Conservation (phyloP, 2,113 vertebrate genomes). For the Protobothrops flavoviridis region DNA sequence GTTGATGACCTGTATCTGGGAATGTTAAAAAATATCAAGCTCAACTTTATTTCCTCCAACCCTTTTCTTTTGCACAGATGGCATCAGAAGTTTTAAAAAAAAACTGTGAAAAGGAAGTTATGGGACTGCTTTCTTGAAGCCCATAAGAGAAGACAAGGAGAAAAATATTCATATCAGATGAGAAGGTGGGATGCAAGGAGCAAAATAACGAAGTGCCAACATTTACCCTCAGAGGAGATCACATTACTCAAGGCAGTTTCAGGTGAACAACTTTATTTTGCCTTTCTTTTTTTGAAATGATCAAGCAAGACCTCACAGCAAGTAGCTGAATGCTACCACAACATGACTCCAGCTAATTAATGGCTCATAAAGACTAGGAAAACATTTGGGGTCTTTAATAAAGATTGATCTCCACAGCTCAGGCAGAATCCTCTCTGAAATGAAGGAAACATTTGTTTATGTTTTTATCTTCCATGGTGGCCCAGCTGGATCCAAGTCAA, state of each 20-base stretch:
- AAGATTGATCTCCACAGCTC: neutral
- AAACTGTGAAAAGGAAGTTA: neutral
- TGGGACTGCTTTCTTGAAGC: neutral
- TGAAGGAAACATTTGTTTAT: neutral
- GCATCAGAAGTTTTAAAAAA: rapidly evolving
- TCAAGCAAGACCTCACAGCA: neutral
- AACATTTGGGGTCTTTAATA: neutral
- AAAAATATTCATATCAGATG: neutral
- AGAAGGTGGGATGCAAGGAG: neutral
- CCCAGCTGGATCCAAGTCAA: slow-evolving; percentile 21
- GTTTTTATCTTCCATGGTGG: neutral
- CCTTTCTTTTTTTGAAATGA: neutral
- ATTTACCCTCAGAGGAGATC: neutral
- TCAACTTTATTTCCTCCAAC: neutral
- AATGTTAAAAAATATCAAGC: neutral
- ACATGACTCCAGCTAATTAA: neutral
- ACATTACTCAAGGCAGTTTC: neutral
- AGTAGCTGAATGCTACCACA: neutral
- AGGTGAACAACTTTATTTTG: neutral
- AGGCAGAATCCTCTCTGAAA: neutral
- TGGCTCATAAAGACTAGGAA: slow-evolving; percentile 2
- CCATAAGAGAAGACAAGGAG: neutral
- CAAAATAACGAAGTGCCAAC: neutral
- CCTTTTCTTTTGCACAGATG: neutral
- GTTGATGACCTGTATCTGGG: too few species aligned